Evolutionary conservation across 2,113 vertebrate species (phyloP), one percentile per base, ranked within the genome.

Genomic region (Percopsis transmontana): DNA sequence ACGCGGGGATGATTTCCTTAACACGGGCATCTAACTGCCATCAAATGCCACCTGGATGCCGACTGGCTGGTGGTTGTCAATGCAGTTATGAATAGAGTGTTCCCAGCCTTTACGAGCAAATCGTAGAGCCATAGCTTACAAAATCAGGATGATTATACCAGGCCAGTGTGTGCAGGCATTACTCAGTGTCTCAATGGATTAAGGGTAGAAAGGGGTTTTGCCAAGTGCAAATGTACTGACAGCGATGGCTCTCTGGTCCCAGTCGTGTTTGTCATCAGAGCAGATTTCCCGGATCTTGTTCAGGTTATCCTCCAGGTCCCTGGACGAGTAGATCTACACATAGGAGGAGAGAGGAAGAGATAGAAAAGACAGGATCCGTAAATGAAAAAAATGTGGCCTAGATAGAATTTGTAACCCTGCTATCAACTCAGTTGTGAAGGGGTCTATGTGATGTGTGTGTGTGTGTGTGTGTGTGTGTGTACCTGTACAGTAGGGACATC

Each of bases 241-340:
- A 75, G 97, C 96, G 19, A 20, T 94, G 62, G 94, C 89, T 89
- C 97, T 94, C 68, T 98, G 97, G 92, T 99, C 96, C 97, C 97
- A 99, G 82, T 99, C 97, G 2, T 99, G 97, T 84, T 99, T 99
- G 90, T 99, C 97, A 80, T 99, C 97, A 6, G 97, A 98, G 62
- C 97, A 93, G 81, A 99, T 93, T 89, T 98, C 96, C 73, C 97
- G 94, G 89, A 99, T 98, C 91, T 99, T 99, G 86, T 98, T 98
- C 80, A 99, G 90, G 18, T 96, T 99, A 90, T 98, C 97, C 91
- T 99, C 97, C 69, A 99, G 94, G 85, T 99, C 97, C 77, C 97
- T 92, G 66, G 95, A 73, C 48, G 97, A 98, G 90, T 97, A 98
- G 64, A 99, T 99, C 97, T 99, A 77, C 14, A 88, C 21, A 8